Evolutionary conservation across 35 echinoderm and acorn worm species (phyloP), one percentile per base, ranked within the genome.

Genomic region (Heliocidaris erythrogramma): DNA sequence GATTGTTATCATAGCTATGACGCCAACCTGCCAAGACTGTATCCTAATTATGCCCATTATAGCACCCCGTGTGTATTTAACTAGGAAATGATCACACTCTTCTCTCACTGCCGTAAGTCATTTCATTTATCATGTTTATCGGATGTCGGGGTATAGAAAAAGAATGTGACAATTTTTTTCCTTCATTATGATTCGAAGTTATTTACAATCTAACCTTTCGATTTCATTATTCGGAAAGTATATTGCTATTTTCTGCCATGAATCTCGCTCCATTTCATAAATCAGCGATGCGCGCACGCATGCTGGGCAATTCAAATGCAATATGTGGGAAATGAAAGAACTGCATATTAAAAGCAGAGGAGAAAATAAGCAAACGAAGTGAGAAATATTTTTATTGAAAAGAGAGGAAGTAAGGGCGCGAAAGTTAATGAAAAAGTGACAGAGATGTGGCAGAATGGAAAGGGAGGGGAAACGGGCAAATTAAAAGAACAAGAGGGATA

Each of bases 1-100:
- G 65, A 78, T 56, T 78, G 65, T 78, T 78, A 78, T 78, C 65
- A 78, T 9, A n/a, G 17, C 27, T 78, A 78, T 78, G 65, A 78
- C 65, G 65, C 65, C 21, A 78, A 18, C 18, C 65, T 78, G 65
- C 21, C 65, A 78, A 17, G 65, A 78, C 65, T 78, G 7, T n/a
- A 78, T n/a, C 65, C 65, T 78, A 78, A 78, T 78, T 78, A 78
- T 78, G 18, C 52, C 65, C 65, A 78, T 78, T 78, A 78, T 78
- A 78, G 65, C 5, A n/a, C 65, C 65, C 65, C 17, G 17, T 78
- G 65, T 78, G 18, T 78, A 78, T 78, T 27, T 18, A 78, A 78
- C 18, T 78, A 18, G 21, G 65, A 78, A 78, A 78, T 78, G 21
- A n/a, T 78, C 65, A 78, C 65, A 78, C 65, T 78, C 65, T 2